Evolutionary conservation across 1,140 invertebrate genomes (phyloP), one percentile per base, ranked within the genome.

Genomic region (Gryllus bimaculatus): DNA sequence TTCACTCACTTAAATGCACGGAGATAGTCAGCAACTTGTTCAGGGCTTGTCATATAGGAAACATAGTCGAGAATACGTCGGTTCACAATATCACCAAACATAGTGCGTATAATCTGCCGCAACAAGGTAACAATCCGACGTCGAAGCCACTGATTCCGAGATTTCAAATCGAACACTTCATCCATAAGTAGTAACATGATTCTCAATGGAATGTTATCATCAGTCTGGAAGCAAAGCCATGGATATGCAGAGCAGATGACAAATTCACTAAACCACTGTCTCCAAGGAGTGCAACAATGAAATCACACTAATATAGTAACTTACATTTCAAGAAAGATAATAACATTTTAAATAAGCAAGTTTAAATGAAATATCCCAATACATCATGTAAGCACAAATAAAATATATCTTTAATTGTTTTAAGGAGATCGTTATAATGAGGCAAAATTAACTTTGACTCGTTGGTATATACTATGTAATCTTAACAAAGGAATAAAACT

Each of bases 11-110:
- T 95, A 83, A 98, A 93, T 78, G 92, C 88, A 84, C 92, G 91
- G 79, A 98, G 89, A 87, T 96, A 97, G 82, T 95, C 93, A 7
- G 95, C 94, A 79, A 98, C 92, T 85, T 96, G 95, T 80, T 94
- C 92, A 39, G 96, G 94, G 82, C 94, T 95, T 0, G 96, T 97
- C 81, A 96, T 87, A 80, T 91, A 91, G n/a, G 95, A 93, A 8
- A 98, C 96, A 83, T 95, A 93, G 83, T 98, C 96, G 20, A 97
- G 88, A 81, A 99, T 97, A 86, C 95, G 92, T 82, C 94, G 88
- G 86, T 96, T 96, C 21, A 96, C 93, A 82, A 94, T 94, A 83
- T 95, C 93, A 18, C 94, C 94, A 84, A 94, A 92, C 88, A 94
- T 93, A 15, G 93, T 92, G 75, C 94, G 90, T 80, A 96, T 91